These are phyloP conservation scores for Pandemis cinnamomeana DNA, from an alignment of 2,888 invertebrate genomes.

Conservation along the genomic window DNA sequence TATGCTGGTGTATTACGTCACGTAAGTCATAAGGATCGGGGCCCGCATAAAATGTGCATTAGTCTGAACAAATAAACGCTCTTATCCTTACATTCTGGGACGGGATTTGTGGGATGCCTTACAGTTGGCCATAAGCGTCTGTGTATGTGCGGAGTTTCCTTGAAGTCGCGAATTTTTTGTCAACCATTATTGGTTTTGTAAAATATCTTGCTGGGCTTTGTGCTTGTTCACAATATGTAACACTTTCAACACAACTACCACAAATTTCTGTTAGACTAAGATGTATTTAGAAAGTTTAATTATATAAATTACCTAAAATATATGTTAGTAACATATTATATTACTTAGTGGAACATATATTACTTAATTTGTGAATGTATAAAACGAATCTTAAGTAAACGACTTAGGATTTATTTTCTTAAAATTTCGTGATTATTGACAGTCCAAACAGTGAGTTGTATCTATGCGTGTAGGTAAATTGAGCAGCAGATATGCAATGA, in stretches of 20 bases:
- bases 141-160: constrained; percentile 23
- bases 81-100: constrained; percentile 69
- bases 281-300: no score
- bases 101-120: constrained; percentile 69
- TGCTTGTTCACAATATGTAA: not conserved
- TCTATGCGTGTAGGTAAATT: no score
- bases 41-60: constrained; percentile 81
- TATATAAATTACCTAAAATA: no score
- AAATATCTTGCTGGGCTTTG: not conserved
- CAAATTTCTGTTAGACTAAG: no score
- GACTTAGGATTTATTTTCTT: no score
- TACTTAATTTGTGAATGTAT: no score
- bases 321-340: no score
- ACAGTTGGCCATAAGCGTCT: constrained; percentile 36
- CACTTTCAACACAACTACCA: no score
- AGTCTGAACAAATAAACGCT: constrained; percentile 82
- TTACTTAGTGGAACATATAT: no score
- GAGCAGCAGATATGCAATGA: no score
- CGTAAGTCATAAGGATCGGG: constrained; percentile 77
- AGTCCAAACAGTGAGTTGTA: no score
- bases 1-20: constrained; percentile 62
- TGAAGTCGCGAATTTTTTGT: constrained; percentile 12
- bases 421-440: not conserved
- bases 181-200: not conserved
- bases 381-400: no score